Evolutionary conservation across 2,888 invertebrate species (phyloP), one percentile per base, ranked within the genome.

Genomic region (Coelinius sp.): DNA sequence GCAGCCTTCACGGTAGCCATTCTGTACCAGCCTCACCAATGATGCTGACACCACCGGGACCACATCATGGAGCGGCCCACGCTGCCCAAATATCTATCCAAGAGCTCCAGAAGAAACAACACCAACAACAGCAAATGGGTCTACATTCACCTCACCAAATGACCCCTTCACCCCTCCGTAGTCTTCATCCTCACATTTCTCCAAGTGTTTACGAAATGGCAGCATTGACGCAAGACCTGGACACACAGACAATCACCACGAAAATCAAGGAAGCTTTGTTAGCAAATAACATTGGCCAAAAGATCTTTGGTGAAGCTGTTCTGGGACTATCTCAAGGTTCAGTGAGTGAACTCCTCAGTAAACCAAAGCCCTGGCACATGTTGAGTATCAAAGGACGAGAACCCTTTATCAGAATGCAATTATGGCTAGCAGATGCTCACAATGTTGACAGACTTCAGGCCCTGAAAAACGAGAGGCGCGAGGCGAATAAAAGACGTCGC

Each of bases 281-380:
- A 67, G 97, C 98, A 44, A 98, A 98, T 88, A 98, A 98, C 85
- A 97, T 99, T 79, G 98, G 98, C 2, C 99, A 99, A 89, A 98
- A 98, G 91, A 96, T 97, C 76, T 99, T 99, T 84, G 99, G 99
- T 8, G 99, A 99, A 89, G 97, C 97, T 0, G 98, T 99, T 2
- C 90, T 99, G 12, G 98, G 98, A 0, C 90, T 99, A 27, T 97
- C 97, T 0, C 98, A 99, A 88, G 98, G 97, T 10, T 97, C 98
- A 1, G 98, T 98, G 10, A 98, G 97, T 83, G 99, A 99, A 88
- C 90, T 99, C 75, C 91, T 99, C 6, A 97, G 98, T 74, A 98
- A 98, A 88, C 99, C 99, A 3, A 99, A 99, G 84, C 98, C 98
- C 0, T 99, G 99, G 98, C 97, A 97, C 86, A 97, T 98, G 97